Conservation (phyloP, 2,888 invertebrate genomes). For the Drosophila emarginata region DNA sequence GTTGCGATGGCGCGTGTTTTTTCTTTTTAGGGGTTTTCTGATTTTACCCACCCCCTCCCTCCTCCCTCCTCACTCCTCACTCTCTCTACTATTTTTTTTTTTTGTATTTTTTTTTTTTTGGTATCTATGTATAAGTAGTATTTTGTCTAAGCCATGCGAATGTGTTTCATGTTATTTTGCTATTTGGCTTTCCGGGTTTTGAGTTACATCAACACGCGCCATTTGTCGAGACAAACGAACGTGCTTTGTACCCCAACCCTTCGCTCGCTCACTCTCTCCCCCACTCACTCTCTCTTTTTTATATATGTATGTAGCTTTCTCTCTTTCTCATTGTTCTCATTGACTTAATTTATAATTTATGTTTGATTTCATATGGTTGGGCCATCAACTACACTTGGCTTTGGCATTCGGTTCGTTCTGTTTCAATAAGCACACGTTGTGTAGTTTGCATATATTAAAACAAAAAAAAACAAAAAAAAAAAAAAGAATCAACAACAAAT, state of each 20-base stretch:
- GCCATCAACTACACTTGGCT: conserved; percentile 3
- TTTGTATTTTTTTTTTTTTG: not conserved
- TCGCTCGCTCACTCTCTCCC: not conserved
- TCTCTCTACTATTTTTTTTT: too few relatives aligned
- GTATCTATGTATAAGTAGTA: not conserved
- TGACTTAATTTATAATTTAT: conserved; percentile 45
- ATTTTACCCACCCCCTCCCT: not conserved
- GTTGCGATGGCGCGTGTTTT: conserved; percentile 35
- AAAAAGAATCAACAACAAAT: not conserved
- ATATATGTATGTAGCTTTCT: too few relatives aligned
- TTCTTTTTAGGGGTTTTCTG: conserved; percentile 31
- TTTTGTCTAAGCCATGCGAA: conserved; percentile 43
- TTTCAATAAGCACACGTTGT: conserved; percentile 46
- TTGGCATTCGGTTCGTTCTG: conserved; percentile 29
- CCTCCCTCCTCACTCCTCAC: not conserved
- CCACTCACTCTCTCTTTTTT: not conserved
- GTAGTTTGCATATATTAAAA: conserved; percentile 18
- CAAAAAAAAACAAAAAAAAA: not conserved
- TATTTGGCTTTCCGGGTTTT: conserved; percentile 74
- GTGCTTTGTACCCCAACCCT: conserved; percentile 36
- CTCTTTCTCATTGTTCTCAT: conserved; percentile 6
- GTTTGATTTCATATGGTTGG: conserved; percentile 43
- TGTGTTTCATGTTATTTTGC: conserved; percentile 69
- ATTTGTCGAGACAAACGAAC: conserved; percentile 48
- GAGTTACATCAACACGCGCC: conserved; percentile 68